These are phyloP conservation scores for Erynnis tages DNA, from an alignment of 2,888 invertebrate species.

Conservation along the genomic window DNA sequence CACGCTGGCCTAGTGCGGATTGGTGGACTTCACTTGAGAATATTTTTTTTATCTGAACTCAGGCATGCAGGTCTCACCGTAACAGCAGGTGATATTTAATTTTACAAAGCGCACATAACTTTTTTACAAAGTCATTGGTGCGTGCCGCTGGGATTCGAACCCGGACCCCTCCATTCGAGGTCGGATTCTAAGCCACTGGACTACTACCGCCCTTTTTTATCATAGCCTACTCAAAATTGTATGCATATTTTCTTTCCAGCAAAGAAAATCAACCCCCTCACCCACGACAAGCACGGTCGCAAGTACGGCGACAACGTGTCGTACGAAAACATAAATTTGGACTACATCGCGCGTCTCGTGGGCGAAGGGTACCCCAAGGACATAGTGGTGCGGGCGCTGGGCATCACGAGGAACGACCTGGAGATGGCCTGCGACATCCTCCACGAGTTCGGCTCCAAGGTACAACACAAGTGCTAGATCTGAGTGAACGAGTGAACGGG, in stretches of 20 bases:
- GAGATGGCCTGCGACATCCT: constrained; percentile 98
- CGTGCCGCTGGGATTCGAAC: too few relatives aligned
- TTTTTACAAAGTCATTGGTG: too few relatives aligned
- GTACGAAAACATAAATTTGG: constrained; percentile 95
- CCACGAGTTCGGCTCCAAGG: constrained; percentile 90
- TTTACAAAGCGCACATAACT: too few relatives aligned
- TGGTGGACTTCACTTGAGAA: too few relatives aligned
- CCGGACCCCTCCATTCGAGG: too few relatives aligned
- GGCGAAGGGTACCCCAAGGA: constrained; percentile 95
- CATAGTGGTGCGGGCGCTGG: constrained; percentile 94
- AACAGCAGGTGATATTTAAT: too few relatives aligned
- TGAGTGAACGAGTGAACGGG: background rate
- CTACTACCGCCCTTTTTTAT: too few relatives aligned
- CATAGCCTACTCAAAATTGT: too few relatives aligned
- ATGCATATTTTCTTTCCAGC: constrained; percentile 47
- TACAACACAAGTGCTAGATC: constrained; percentile 64
- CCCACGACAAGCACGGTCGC: constrained; percentile 74
- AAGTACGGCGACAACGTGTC: constrained; percentile 80
- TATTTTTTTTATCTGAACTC: too few relatives aligned
- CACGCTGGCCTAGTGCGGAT: too few relatives aligned
- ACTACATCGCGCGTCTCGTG: constrained; percentile 93
- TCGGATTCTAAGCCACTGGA: too few relatives aligned
- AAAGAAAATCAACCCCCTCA: constrained; percentile 75
- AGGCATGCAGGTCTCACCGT: too few relatives aligned
- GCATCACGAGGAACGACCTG: constrained; percentile 95